Evolutionary conservation across 2,797 vertebrate species (phyloP).

Genomic region (Epinephelus malabaricus): DNA sequence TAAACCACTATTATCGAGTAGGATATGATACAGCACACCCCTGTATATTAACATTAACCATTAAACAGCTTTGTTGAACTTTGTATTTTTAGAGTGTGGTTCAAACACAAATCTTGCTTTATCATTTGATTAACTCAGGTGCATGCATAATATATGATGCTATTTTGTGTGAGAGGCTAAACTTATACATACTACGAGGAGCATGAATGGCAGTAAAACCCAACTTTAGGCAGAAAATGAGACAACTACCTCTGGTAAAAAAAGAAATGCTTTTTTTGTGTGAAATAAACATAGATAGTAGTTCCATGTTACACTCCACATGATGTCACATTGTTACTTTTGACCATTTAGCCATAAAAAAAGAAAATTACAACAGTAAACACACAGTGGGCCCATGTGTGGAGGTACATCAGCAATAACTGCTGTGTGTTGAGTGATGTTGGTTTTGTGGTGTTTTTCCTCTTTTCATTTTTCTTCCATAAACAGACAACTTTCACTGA

Average conservation of each 20-base stretch:
- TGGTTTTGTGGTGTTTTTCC: background rate
- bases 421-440: background rate
- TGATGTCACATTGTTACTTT: background rate
- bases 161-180: background rate
- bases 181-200: background rate
- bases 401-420: background rate
- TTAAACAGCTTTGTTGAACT: background rate
- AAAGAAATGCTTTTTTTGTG: background rate
- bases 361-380: background rate
- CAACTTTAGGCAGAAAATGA: too few species aligned
- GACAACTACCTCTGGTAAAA: background rate
- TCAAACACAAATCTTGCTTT: background rate
- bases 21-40: too few species aligned
- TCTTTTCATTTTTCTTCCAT: background rate
- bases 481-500: background rate
- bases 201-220: background rate
- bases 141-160: background rate
- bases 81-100: background rate
- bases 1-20: too few species aligned
- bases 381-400: background rate
- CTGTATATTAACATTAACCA: background rate
- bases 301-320: background rate
- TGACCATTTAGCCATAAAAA: background rate
- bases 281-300: slow-evolving; percentile 1
- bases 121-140: background rate